These are phyloP conservation scores for Scortum barcoo DNA, from an alignment of 2,113 vertebrate species.

Conservation along the genomic window DNA sequence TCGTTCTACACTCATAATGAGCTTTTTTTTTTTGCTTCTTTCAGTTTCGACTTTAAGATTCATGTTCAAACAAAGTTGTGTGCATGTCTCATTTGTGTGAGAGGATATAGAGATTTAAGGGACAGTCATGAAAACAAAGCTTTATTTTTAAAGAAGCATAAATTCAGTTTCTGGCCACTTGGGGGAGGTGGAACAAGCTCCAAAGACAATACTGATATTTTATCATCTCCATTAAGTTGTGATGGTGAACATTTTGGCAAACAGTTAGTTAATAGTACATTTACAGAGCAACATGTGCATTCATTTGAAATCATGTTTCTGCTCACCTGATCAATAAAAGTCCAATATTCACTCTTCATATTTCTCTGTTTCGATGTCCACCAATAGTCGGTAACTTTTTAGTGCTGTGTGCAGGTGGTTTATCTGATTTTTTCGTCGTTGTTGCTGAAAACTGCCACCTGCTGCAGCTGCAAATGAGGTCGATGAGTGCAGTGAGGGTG, in stretches of 20 bases:
- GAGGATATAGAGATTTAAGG: not conserved
- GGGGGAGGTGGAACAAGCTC: conserved; percentile 3
- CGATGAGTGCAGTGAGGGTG: not conserved
- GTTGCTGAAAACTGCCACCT: too few relatives aligned
- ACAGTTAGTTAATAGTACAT: not conserved
- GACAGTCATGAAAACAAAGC: not conserved
- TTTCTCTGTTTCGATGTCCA: not conserved
- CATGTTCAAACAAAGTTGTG: not conserved
- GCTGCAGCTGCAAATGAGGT: too few relatives aligned
- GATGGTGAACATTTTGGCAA: not conserved
- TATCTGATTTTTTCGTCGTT: too few relatives aligned
- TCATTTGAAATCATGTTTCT: not conserved
- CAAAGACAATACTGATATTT: not conserved
- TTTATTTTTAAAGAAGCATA: not conserved
- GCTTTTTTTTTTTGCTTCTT: conserved; percentile 26
- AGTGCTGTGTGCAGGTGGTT: too few relatives aligned
- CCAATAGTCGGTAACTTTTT: too few relatives aligned
- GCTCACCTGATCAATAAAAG: not conserved
- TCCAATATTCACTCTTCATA: not conserved
- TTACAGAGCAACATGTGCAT: not conserved
- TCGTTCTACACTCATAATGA: not conserved
- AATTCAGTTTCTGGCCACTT: conserved; percentile 10
- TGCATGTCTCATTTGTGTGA: not conserved
- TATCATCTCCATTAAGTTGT: not conserved
- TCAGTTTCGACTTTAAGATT: not conserved